Evolutionary conservation across 2,113 vertebrate genomes (phyloP), one percentile per base, ranked within the genome.

Genomic region (Zosterops japonicus): DNA sequence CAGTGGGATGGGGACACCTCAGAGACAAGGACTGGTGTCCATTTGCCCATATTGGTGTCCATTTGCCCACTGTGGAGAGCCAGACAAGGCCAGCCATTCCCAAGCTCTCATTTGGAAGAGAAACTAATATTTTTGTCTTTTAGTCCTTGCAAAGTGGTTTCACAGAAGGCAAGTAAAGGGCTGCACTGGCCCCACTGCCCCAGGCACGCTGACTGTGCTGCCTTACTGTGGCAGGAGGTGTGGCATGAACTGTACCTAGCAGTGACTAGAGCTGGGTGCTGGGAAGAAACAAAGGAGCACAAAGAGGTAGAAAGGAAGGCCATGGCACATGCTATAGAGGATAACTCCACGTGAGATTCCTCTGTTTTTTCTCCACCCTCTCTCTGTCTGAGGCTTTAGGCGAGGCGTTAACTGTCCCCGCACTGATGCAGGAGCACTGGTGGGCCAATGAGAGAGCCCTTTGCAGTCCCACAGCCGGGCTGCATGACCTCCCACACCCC

Each of bases 181-280:
- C 76, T 57, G 33, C 27, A 6, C 46, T 56, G 56, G 31, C 44
- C n/a, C 33, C 22, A 2, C 17, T 10, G 22, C 46, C 42, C 35
- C 27, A 19, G 59, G 33, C 44, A 5, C 9, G 8, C 24, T 42
- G 63, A 4, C 14, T 50, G 46, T 46, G 29, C 60, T 69, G 64
- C 50, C 27, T 12, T 41, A 14, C 41, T 1, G 1, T 29, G 22
- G 24, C 31, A 36, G 67, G 61, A 60, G 28, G 21, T 0, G 0
- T 17, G 57, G 14, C 35, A 9, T 36, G 53, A 39, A 5, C 65
- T 41, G 22, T 23, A 33, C 13, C 18, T 33, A 53, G 31, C 6
- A 2, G 12, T 31, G 29, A 19, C n/a, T 75, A 10, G 8, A 7
- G 12, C 81, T 87, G 10, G 10, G 14, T 67, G 47, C 41, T 3